Evolutionary conservation across 2,888 invertebrate genomes (phyloP), one percentile per base, ranked within the genome.

Genomic region (Pseudanteris insignis): DNA sequence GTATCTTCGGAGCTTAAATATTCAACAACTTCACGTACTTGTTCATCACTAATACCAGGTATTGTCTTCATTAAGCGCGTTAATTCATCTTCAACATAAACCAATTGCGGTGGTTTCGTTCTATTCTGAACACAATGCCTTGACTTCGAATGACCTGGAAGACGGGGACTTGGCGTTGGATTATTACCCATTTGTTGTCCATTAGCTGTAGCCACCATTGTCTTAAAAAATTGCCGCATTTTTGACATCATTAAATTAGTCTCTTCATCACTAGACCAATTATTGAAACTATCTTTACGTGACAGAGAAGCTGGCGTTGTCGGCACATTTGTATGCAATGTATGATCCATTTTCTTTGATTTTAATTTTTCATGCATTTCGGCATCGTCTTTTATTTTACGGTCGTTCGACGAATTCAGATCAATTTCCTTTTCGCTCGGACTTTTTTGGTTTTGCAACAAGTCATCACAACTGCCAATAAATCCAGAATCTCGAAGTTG

Each of bases 231-330:
- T 70, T 92, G 92, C 1, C 93, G 84, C 92, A 94, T 92, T 82
- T 93, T 94, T 25, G 90, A 91, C 94, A 94, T 94, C 94, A 94
- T 94, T 32, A 94, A 81, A 79, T 94, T 94, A 1, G 94, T 94
- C 81, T 94, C 94, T 76, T 94, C 94, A 74, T 94, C 94, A 2
- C 93, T 93, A 64, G 92, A 93, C 93, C 94, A 94, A 74, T 94
- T 94, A 77, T 93, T 94, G 81, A 94, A 94, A 76, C 92, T 92
- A 78, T 94, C 93, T 80, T 92, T 93, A 63, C 93, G 84, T 25
- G 89, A 88, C 15, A 93, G 81, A 8, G 88, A 85, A 4, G 78
- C 77, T 67, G 81, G 83, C 38, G 47, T 51, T 8, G 2, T 48
- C 2, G 53, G 32, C 12, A 60, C 4, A 5, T 29, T 41, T 10